Percentiles rank a stretch among this genome's conserved stretches.
These are phyloP conservation scores for Catamblyrhynchus diadema DNA, from an alignment of 2,797 vertebrate genomes.

Conservation along the genomic window DNA sequence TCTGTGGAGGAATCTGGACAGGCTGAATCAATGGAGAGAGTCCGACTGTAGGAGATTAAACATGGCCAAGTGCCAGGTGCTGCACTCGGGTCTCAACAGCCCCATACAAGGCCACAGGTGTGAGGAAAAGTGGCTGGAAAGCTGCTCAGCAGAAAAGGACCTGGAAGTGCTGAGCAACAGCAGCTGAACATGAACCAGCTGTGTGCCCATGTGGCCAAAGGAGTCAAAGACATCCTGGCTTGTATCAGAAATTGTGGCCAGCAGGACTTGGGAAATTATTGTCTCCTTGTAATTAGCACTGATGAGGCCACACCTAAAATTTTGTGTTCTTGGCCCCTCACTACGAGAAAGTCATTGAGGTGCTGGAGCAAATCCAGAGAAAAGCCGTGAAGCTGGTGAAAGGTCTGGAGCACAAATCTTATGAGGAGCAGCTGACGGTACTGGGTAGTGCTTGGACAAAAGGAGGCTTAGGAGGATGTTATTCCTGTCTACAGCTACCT, in stretches of 20 bases:
- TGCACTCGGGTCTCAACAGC: rapidly evolving
- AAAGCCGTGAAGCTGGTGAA: neutral
- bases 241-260: neutral
- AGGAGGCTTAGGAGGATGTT: neutral
- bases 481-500: neutral
- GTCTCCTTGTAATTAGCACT: no score
- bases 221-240: neutral
- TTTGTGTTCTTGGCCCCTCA: neutral
- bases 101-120: neutral
- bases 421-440: neutral
- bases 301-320: neutral
- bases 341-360: no score
- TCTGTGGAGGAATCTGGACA: neutral
- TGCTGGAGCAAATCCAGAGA: neutral
- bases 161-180: neutral
- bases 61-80: no score
- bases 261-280: neutral
- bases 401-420: neutral
- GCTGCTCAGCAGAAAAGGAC: neutral
- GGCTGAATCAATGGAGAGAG: neutral
- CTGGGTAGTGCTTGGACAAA: neutral
- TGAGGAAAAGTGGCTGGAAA: neutral
- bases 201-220: neutral
- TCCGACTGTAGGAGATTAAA: neutral
- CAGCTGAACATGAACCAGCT: neutral